Base-by-base conservation (phyloP, 2,888 invertebrate genomes). In the Eristalis intricaria region DNA sequence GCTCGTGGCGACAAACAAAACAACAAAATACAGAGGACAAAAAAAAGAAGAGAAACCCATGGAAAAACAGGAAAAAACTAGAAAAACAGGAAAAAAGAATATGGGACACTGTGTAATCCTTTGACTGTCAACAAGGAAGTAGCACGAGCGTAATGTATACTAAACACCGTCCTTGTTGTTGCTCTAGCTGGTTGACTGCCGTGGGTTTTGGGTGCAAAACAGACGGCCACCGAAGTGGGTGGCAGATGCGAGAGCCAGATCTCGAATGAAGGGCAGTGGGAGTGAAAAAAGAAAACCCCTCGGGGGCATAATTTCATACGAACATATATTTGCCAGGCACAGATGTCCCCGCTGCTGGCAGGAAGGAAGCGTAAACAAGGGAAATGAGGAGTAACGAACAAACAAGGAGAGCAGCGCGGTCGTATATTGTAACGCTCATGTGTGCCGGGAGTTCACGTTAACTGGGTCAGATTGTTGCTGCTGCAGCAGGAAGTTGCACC, bases 121-220 rank as follows among this genome's bases (percentile, higher is more conserved):
- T 86, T 83, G 82, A 63, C 83, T 86, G 83, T 86, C 86, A 86
- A 83, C 86, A 79, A 78, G 78, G 86, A 83, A 78, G 78, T 56
- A 86, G 78, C 78, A 70, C 74, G n/a, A 78, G 70, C 71, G 70
- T 86, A 83, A 79, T 83, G 40, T 75, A 79, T 68, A 70, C 75
- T 83, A 86, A 86, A 50, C 58, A 71, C 70, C 70, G 61, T 70
- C 26, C 56, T 64, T 58, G n/a, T 66, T 56, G 22, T n/a, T 43
- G 43, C 58, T 71, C 58, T 32, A 43, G 65, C 50, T 74, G 43
- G 60, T 40, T 64, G 35, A 23, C 43, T 15, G 23, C n/a, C 64
- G 19, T 11, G 8, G 58, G 19, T 50, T n/a, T 7, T n/a, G n/a
- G 50, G n/a, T 19, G n/a, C 19, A 50, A 50, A 50, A 50, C 50